These are phyloP conservation scores for Aurelia aurita complex sp. Pacific DNA, from an alignment of 30 jellyfish, hydroid and myxozoan species.

Conservation along the genomic window DNA sequence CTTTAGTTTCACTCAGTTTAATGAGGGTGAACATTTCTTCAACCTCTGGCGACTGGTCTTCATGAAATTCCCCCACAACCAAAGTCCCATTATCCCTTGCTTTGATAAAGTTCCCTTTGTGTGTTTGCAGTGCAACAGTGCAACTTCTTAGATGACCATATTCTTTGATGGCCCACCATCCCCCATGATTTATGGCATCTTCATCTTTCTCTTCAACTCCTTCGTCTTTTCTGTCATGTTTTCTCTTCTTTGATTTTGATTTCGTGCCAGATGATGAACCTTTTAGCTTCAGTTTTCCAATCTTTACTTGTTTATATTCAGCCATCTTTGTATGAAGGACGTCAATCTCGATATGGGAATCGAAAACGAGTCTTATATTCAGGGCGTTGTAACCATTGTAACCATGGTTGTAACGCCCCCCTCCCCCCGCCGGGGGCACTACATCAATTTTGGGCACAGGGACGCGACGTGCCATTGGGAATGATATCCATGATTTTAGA, in stretches of 20 bases:
- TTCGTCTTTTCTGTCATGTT: conserved; percentile 39
- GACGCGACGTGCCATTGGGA: too few species aligned
- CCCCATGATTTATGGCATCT: conserved; percentile 88
- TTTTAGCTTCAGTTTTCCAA: conserved; percentile 85
- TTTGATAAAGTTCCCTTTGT: conserved; percentile 52
- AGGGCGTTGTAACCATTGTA: too few species aligned
- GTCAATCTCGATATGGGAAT: neutral
- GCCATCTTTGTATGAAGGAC: conserved; percentile 36
- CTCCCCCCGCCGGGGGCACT: too few species aligned
- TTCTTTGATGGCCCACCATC: conserved; percentile 94
- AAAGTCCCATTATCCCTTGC: conserved; percentile 90
- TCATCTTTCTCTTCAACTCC: conserved; percentile 62
- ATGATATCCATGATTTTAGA: too few species aligned
- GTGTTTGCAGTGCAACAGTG: conserved; percentile 75
- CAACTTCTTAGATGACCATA: conserved; percentile 75
- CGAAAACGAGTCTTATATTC: too few species aligned
- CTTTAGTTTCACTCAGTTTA: conserved; percentile 70
- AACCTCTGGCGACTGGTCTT: conserved; percentile 55
- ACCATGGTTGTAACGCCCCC: too few species aligned
- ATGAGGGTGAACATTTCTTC: conserved; percentile 87
- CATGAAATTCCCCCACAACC: conserved; percentile 69
- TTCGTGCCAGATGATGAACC: conserved; percentile 65
- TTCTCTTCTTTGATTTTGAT: conserved; percentile 38
- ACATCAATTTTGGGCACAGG: too few species aligned
- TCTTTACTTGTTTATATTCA: conserved; percentile 86